These are phyloP conservation scores for Epiblema foenella DNA, from an alignment of 2,888 invertebrate species.

Conservation along the genomic window DNA sequence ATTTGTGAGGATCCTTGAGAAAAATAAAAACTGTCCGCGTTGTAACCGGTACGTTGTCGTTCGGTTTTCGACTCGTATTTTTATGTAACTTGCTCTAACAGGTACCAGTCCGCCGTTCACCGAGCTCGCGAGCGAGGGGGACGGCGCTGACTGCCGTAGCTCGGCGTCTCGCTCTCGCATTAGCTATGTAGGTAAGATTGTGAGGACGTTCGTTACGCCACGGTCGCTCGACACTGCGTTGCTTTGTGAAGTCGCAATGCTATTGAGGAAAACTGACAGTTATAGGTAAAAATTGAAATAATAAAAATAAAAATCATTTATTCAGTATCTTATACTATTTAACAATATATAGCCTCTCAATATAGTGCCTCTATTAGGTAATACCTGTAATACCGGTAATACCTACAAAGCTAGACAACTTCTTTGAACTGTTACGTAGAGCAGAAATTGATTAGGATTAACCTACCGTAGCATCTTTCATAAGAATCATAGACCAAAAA, in stretches of 20 bases:
- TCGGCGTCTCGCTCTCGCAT: conserved; percentile 27
- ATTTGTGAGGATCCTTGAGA: conserved; percentile 31
- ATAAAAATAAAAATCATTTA: no score
- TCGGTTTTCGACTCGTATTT: conserved; percentile 66
- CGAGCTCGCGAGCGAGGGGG: conserved; percentile 19
- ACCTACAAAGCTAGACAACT: background rate
- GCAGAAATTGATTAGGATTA: background rate
- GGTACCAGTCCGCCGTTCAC: conserved; percentile 34
- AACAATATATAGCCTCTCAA: no score
- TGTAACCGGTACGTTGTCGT: conserved; percentile 69
- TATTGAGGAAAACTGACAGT: conserved; percentile 41
- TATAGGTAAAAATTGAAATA: background rate
- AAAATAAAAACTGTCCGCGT: conserved; percentile 60
- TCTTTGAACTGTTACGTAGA: background rate
- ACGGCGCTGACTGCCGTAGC: conserved; percentile 5
- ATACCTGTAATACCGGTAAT: no score
- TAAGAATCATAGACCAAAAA: no score
- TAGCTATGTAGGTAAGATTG: conserved; percentile 24
- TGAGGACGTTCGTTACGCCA: conserved; percentile 38
- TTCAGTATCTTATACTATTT: no score
- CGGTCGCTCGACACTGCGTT: conserved; percentile 25
- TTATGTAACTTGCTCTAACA: conserved; percentile 71
- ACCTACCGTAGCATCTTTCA: conserved; percentile 17
- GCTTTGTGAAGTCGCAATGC: conserved; percentile 39
- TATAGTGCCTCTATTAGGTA: no score